These are phyloP conservation scores for Acronicta aceris DNA, from an alignment of 2,888 invertebrate genomes.

Conservation along the genomic window DNA sequence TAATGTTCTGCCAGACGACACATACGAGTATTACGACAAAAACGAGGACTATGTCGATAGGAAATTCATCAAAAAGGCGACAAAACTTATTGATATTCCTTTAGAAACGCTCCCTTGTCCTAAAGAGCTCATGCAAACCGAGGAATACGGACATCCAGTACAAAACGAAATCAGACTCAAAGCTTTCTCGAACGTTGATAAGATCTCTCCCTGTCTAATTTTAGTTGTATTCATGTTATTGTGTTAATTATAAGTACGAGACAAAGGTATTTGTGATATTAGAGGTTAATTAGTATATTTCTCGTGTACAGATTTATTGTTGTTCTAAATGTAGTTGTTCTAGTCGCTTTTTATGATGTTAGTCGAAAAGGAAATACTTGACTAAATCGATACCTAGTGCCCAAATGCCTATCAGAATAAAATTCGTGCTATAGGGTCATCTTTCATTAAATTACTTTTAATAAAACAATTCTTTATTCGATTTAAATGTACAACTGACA, in stretches of 20 bases:
- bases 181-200: conserved; percentile 75
- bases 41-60: conserved; percentile 74
- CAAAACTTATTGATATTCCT: conserved; percentile 80
- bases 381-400: too few species aligned
- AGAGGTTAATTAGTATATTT: conserved; percentile 75
- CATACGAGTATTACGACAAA: conserved; percentile 83
- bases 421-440: not conserved
- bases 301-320: conserved; percentile 65
- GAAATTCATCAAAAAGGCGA: conserved; percentile 71
- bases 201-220: conserved; percentile 66
- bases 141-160: conserved; percentile 84
- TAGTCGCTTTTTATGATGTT: conserved; percentile 19
- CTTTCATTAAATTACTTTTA: too few species aligned
- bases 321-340: conserved; percentile 60
- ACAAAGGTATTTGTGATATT: conserved; percentile 84
- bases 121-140: conserved; percentile 81
- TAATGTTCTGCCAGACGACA: conserved; percentile 75
- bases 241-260: conserved; percentile 63
- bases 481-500: too few species aligned
- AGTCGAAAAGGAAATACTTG: not conserved
- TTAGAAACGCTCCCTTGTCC: conserved; percentile 83
- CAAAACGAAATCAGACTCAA: conserved; percentile 86
- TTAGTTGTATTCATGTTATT: conserved; percentile 67
- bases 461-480: too few species aligned
- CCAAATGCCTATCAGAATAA: not conserved